Percentiles rank a stretch among this genome's conserved stretches.
phyloP scores from a whole-genome alignment of 2,888 invertebrate genomes.

The Limnephilus rhombicus region DNA sequence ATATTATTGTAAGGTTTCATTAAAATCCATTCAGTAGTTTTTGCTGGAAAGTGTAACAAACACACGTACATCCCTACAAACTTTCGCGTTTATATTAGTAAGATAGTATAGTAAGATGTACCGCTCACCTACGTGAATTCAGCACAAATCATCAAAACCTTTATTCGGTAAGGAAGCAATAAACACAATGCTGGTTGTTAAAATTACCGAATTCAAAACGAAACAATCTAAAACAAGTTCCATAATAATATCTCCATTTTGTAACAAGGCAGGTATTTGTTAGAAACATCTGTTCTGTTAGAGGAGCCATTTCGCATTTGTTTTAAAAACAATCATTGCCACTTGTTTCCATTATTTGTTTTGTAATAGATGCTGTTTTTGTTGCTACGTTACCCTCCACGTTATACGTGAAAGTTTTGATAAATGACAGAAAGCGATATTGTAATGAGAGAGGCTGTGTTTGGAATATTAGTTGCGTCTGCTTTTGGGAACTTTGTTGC shows the following conservation, averaged over 20 bases:
- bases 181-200: background rate
- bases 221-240: background rate
- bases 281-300: background rate
- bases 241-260: background rate
- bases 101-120: too few species aligned
- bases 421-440: background rate
- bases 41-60: too few species aligned
- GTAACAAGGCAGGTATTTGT: background rate
- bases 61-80: too few species aligned
- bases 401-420: background rate
- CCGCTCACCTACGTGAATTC: background rate
- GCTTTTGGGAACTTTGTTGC: background rate
- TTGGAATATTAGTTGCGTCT: background rate
- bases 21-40: too few species aligned
- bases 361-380: background rate
- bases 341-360: background rate
- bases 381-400: background rate
- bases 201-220: background rate
- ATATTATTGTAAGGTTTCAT: too few species aligned
- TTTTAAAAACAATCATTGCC: conserved; percentile 1
- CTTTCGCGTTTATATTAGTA: too few species aligned
- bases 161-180: background rate
- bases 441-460: background rate
- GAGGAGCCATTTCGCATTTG: background rate
- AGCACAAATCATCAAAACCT: background rate